Percentiles rank a stretch among this genome's conserved stretches.
These are phyloP conservation scores for Wiebesia pumilae DNA, from an alignment of 1,140 invertebrate genomes.

Conservation along the genomic window DNA sequence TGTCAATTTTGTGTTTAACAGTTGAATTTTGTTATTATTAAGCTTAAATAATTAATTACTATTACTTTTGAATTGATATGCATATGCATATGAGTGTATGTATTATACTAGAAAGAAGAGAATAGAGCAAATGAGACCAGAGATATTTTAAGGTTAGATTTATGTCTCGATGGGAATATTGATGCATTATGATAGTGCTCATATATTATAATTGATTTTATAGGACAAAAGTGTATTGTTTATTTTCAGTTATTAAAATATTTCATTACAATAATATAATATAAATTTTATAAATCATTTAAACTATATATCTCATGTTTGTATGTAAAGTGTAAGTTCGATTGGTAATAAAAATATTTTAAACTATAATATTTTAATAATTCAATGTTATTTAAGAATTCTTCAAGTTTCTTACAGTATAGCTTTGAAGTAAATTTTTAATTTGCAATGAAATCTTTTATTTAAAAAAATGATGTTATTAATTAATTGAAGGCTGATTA, in stretches of 20 bases:
- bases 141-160: constrained; percentile 60
- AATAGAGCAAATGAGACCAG: constrained; percentile 12
- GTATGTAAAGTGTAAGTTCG: too few relatives aligned
- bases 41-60: background rate
- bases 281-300: too few relatives aligned
- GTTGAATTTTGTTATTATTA: background rate
- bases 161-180: constrained; percentile 30
- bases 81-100: background rate
- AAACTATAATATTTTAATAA: too few relatives aligned
- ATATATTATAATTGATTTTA: constrained; percentile 35
- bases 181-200: background rate
- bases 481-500: too few relatives aligned
- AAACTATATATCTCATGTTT: too few relatives aligned
- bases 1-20: background rate
- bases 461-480: too few relatives aligned
- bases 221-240: background rate
- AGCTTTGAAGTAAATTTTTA: too few relatives aligned
- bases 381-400: too few relatives aligned
- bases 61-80: background rate
- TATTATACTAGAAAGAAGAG: background rate
- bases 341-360: too few relatives aligned
- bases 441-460: too few relatives aligned
- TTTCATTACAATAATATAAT: background rate
- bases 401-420: too few relatives aligned
- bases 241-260: background rate